These are phyloP conservation scores for Trematomus loennbergii DNA, from an alignment of 2,113 vertebrate species.

Conservation along the genomic window DNA sequence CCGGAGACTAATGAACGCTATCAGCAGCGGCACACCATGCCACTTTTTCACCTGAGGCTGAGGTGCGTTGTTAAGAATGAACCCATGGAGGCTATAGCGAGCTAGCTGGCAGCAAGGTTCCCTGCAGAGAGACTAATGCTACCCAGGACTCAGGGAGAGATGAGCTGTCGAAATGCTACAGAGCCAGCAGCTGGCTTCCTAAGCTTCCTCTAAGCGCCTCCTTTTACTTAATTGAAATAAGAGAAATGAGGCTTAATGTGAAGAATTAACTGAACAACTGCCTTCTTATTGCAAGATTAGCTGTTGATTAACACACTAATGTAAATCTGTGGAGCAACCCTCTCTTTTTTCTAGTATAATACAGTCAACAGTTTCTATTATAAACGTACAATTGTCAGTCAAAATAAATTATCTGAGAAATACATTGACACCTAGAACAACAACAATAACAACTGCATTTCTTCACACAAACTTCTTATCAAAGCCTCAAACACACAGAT, in stretches of 20 bases:
- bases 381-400: background rate
- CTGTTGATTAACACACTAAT: slow-evolving; percentile 62
- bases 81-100: slow-evolving; percentile 37
- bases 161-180: slow-evolving; percentile 67
- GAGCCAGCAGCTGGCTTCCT: slow-evolving; percentile 66
- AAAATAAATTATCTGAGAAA: background rate
- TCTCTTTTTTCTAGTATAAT: slow-evolving; percentile 8
- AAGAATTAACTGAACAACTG: slow-evolving; percentile 65
- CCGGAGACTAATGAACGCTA: slow-evolving; percentile 69
- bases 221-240: slow-evolving; percentile 74
- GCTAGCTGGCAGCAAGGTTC: slow-evolving; percentile 47
- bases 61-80: slow-evolving; percentile 60
- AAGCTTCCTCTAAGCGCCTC: slow-evolving; percentile 66
- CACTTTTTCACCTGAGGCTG: slow-evolving; percentile 68
- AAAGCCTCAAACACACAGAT: slow-evolving; percentile 30
- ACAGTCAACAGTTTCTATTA: slow-evolving; percentile 19
- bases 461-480: background rate
- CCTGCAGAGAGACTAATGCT: slow-evolving; percentile 73
- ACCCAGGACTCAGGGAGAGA: slow-evolving; percentile 57
- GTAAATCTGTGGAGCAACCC: slow-evolving; percentile 25
- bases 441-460: background rate
- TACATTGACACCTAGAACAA: background rate
- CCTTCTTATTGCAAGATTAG: slow-evolving; percentile 72
- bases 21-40: slow-evolving; percentile 45
- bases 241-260: slow-evolving; percentile 72